Evolutionary conservation across 2,113 vertebrate species (phyloP), one percentile per base, ranked within the genome.

Genomic region (Entosphenus tridentatus): DNA sequence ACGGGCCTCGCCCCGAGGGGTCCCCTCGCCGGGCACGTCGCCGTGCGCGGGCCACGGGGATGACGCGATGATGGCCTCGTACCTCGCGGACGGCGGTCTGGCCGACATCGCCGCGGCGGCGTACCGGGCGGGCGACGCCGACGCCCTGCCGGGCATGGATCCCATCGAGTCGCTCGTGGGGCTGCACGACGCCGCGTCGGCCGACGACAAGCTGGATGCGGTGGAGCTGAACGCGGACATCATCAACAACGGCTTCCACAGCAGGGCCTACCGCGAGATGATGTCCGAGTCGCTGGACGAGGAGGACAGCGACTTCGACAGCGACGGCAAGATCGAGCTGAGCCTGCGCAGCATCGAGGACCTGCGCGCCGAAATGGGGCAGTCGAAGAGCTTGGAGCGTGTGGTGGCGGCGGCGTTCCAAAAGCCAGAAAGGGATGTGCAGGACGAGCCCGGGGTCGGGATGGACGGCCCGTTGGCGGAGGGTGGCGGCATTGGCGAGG

Each of bases 211-310:
- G 21, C 21, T 65, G 62, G 62, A 65, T 16, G 62, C 62, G n/a
- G 62, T 65, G 62, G 62, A 65, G 62, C 62, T 65, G n/a, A 65
- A 65, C 62, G 62, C 62, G 10, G 62, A 65, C 18, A 65, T 65
- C 18, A 65, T 65, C 18, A 65, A 65, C 18, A 65, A 65, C 18
- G 62, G 62, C 18, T 65, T 65, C 62, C 62, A 65, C 18, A 65
- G 62, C 62, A 65, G 18, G 62, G 62, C 10, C 18, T 65, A 65
- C 62, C 62, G 62, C n/a, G 62, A 65, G 10, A 65, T 65, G 62
- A 65, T 65, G 62, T 65, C 62, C 18, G 62, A 65, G 18, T 65
- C 62, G n/a, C 10, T 65, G 18, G 62, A 65, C 18, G 62, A 65
- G 62, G 62, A 65, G 21, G 62, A 65, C 62, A 65, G 62, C 21